Evolutionary conservation across 2,888 invertebrate species (phyloP), one percentile per base, ranked within the genome.

Genomic region (Cataglyphis livida): DNA sequence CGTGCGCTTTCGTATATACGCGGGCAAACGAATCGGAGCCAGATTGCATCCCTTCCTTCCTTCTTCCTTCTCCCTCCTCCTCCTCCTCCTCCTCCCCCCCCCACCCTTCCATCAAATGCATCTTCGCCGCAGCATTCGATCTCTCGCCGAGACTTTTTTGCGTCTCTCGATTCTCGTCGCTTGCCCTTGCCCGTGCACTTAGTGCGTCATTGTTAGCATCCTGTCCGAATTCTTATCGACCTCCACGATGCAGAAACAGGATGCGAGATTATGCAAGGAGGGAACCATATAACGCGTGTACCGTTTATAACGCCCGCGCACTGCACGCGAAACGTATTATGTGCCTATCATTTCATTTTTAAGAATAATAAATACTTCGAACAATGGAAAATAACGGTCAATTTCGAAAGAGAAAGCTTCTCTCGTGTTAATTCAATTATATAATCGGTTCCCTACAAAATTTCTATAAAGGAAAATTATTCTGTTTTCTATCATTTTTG

Each of bases 221-320:
- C 21, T 59, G 57, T 71, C 78, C 44, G 35, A 78, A 78, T 78
- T 78, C 59, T 78, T 78, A 71, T 70, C 78, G 41, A 44, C 44
- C 32, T 59, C 25, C 71, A 21, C 48, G 59, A 71, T 59, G 78
- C 71, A 25, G 70, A 68, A 78, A 78, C n/a, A 25, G 28, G 18
- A 59, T 59, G 35, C 21, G 12, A 44, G 44, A 38, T 78, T 78
- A 70, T 70, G 65, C 59, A 59, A 70, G 32, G 15, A 70, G 44
- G 12, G 28, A 48, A 62, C 35, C 51, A 32, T 32, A 6, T 32
- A 51, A 38, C 2, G 32, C 32, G 18, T 32, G n/a, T 1, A 6
- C 41, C 15, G 41, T 18, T 41, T 41, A 12, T 12, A 41, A 21
- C 4, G 68, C 28, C 15, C n/a, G 21, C 38, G n/a, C 35, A 10